A percentile compares a stretch with the other conserved stretches of the same genome.
These are phyloP conservation scores for Blera fallax DNA, from an alignment of 2,888 invertebrate genomes.

Conservation along the genomic window DNA sequence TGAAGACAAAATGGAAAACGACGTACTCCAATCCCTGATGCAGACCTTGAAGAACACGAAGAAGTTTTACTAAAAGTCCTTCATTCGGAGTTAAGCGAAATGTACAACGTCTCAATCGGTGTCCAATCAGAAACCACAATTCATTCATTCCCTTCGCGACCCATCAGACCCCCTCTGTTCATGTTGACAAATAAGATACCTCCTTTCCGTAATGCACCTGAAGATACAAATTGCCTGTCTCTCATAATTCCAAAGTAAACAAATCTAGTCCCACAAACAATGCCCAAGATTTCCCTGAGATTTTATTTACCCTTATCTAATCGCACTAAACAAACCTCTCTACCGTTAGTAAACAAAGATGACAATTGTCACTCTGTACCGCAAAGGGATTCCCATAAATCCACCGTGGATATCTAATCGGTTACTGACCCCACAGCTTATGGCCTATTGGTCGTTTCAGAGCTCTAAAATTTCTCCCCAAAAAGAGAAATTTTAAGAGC, in stretches of 20 bases:
- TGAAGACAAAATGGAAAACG: no score
- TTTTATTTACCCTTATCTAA: neutral
- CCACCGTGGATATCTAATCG: neutral
- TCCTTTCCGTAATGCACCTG: neutral
- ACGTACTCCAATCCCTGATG: no score
- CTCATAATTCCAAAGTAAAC: neutral
- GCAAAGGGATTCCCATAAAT: neutral
- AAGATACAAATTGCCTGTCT: neutral
- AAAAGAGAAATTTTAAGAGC: conserved; percentile 3
- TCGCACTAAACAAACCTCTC: neutral
- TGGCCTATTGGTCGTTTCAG: neutral
- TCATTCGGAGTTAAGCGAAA: no score
- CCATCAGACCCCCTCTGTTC: neutral
- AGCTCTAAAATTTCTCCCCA: neutral
- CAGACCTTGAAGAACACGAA: no score
- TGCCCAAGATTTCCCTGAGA: neutral
- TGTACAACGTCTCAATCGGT: no score
- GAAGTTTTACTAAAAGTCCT: no score
- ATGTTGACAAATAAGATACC: neutral
- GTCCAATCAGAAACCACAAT: no score
- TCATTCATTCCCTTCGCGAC: no score
- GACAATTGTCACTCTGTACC: conserved; percentile 3
- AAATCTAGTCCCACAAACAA: neutral
- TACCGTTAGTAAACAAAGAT: conserved; percentile 2
- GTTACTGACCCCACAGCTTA: neutral